Percentiles rank a stretch among this genome's conserved stretches.
Evolutionary conservation across 2,888 invertebrate species (phyloP).

Genomic region (Drosophila differens): DNA sequence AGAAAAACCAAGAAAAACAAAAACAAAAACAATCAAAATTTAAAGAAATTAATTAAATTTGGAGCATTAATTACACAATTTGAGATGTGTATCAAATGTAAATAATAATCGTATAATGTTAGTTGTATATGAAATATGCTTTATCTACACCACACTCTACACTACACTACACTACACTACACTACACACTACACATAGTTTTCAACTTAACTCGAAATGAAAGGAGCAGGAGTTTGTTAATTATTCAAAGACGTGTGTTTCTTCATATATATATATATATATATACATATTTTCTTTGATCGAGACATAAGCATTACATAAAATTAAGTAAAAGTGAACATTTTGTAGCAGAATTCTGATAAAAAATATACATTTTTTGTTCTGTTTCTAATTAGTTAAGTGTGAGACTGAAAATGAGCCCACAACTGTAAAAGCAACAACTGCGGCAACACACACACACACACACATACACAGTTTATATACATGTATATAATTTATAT

Average conservation of each 20-base stretch:
- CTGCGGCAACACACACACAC: conserved; percentile 31
- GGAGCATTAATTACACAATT: conserved; percentile 54
- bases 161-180: conserved; percentile 6
- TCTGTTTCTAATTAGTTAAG: conserved; percentile 55
- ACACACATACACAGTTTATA: conserved; percentile 10
- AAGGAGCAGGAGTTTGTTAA: conserved; percentile 23
- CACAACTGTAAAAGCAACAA: conserved; percentile 42
- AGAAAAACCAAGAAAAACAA: neutral
- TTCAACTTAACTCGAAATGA: conserved; percentile 28
- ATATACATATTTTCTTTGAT: conserved; percentile 17
- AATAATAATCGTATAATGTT: conserved; percentile 49
- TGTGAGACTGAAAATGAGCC: conserved; percentile 76
- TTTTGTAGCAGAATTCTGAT: conserved; percentile 40
- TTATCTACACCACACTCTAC: conserved; percentile 28
- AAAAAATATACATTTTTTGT: conserved; percentile 12
- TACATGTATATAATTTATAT: conserved; percentile 15
- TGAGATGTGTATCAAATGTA: conserved; percentile 60
- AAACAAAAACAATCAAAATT: conserved; percentile 47
- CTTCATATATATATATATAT: conserved; percentile 12
- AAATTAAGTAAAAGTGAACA: conserved; percentile 29
- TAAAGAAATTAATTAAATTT: conserved; percentile 21
- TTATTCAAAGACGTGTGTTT: conserved; percentile 14
- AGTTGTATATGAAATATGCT: conserved; percentile 62
- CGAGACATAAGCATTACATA: conserved; percentile 35
- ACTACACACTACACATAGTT: conserved; percentile 19